A percentile compares a stretch with the other conserved stretches of the same genome.
These are phyloP conservation scores for Euura saliciscinereae DNA, from an alignment of 1,140 invertebrate genomes.

Conservation along the genomic window DNA sequence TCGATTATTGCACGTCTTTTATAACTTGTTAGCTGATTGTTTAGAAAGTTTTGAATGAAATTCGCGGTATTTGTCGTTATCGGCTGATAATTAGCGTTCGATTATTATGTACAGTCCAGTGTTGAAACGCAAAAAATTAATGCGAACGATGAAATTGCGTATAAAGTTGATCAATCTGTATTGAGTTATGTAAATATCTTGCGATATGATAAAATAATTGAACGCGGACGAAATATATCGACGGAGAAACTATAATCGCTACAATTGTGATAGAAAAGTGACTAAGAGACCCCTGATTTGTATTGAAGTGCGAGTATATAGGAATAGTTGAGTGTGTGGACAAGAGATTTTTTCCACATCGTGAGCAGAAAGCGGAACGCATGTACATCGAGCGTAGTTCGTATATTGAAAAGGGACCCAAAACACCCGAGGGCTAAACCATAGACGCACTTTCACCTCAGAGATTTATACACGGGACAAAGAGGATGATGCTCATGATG, in stretches of 20 bases:
- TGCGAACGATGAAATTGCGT: too few species aligned
- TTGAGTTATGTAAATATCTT: too few species aligned
- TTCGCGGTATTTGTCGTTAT: too few species aligned
- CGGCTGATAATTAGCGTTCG: too few species aligned
- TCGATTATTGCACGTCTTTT: too few species aligned
- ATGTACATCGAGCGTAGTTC: background rate
- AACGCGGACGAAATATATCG: too few species aligned
- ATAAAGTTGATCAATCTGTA: too few species aligned
- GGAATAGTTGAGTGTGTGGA: background rate
- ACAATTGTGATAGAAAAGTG: background rate
- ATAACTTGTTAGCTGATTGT: too few species aligned
- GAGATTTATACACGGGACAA: background rate
- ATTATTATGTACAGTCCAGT: too few species aligned
- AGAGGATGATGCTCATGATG: background rate
- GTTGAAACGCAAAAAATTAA: too few species aligned
- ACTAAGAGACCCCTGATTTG: background rate
- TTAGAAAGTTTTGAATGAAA: too few species aligned
- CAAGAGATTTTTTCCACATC: background rate
- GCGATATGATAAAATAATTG: too few species aligned
- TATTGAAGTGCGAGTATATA: background rate
- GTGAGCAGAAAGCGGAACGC: conserved; percentile 1
- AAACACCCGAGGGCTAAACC: background rate
- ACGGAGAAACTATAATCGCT: background rate
- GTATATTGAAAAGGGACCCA: background rate
- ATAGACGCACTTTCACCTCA: conserved; percentile 3